These are phyloP conservation scores for Xestoiulus laeticollis DNA, from an alignment of 2,888 invertebrate species.

Conservation along the genomic window DNA sequence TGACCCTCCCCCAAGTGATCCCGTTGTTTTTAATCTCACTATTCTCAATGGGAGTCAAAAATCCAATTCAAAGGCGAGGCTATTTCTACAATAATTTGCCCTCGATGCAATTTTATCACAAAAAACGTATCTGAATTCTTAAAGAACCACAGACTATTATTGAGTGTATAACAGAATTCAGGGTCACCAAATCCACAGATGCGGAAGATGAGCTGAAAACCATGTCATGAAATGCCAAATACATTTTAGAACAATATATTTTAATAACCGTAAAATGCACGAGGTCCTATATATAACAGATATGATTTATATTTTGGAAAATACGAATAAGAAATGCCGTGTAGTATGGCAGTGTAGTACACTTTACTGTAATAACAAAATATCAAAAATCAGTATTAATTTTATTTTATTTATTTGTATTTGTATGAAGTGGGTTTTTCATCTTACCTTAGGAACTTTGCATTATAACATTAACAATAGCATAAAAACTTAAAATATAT, in stretches of 20 bases:
- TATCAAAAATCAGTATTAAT: too few species aligned
- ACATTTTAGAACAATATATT: too few species aligned
- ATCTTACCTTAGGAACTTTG: too few species aligned
- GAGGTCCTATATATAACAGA: not conserved
- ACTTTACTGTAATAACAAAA: too few species aligned
- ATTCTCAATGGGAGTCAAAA: conserved; percentile 23
- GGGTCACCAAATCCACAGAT: not conserved
- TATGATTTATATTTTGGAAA: too few species aligned
- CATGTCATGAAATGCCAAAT: too few species aligned
- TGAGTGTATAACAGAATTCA: not conserved
- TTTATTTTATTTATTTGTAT: too few species aligned
- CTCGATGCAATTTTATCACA: not conserved
- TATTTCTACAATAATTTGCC: not conserved
- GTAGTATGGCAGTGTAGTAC: too few species aligned
- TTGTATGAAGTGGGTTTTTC: too few species aligned
- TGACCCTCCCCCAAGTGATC: not conserved
- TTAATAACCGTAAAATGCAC: not conserved
- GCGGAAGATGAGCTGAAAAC: not conserved
- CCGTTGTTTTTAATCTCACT: not conserved
- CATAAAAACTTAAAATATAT: too few species aligned
- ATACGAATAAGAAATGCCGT: too few species aligned
- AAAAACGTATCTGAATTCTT: not conserved
- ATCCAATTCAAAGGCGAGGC: not conserved
- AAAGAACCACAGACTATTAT: not conserved
- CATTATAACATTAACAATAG: too few species aligned